Base-by-base conservation (phyloP, 2,888 invertebrate genomes). In the Drosophila diplacantha region DNA sequence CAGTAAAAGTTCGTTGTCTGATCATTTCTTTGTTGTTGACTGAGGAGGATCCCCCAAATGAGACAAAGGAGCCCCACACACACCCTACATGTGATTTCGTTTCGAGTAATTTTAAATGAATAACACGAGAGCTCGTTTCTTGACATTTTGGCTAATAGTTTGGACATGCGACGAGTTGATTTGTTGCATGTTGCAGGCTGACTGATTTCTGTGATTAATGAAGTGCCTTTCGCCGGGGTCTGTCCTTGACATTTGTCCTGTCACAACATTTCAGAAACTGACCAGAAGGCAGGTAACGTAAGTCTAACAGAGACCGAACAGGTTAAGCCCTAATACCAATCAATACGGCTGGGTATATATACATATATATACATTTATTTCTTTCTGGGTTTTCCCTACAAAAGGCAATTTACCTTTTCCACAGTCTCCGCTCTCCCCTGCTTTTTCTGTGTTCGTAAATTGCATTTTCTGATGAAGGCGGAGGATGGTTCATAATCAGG, bases 21-120 rank as follows among this genome's bases (percentile, higher is more conserved):
- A 51, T 80, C 77, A 31, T 53, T 67, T 59, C 69, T 72, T 83
- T 81, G 72, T 81, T 50, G 44, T 20, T 31, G 20, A 46, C 3
- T 29, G 29, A 44, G 29, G 41, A n/a, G 35, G 63, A 29, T 22
- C 20, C 65, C 63, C 67, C 49, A 44, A 61, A 43, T 41, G 47
- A 81, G 75, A 81, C 75, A 78, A 56, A 68, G 57, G 74, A 60
- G 29, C 29, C 54, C n/a, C 60, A 22, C 52, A 61, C 71, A 76
- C 71, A 71, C 64, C 75, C 67, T 74, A 69, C 49, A 26, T 29
- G n/a, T 81, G 76, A 81, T 81, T 79, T 79, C 73, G 77, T 77
- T 82, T 84, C 82, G 85, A 86, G 85, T 85, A 83, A 86, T 85
- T 83, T 86, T 85, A 83, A 84, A 85, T 86, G 84, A 81, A 85